Conservation (phyloP, 2,797 vertebrate species). For the Ctenosaura bakeri region DNA sequence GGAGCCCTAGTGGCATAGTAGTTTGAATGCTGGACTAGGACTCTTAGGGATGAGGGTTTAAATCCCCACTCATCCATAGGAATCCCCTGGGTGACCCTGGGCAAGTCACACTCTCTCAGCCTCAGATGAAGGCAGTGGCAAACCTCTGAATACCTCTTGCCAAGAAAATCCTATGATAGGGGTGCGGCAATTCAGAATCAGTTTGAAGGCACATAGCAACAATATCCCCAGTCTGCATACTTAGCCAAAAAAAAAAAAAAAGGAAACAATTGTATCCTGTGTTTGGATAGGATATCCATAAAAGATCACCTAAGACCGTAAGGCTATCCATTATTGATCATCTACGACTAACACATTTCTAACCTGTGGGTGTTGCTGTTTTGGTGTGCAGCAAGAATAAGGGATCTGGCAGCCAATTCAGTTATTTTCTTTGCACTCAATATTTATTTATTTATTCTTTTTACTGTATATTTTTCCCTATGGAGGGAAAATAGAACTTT, state of each 20-base stretch:
- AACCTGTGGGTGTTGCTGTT: slow-evolving; percentile 37
- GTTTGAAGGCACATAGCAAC: too few species aligned
- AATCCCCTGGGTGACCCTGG: too few species aligned
- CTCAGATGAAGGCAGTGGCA: not conserved
- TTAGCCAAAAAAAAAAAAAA: not conserved
- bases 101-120: too few species aligned
- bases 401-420: slow-evolving; percentile 58
- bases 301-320: not conserved
- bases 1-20: not conserved
- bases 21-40: too few species aligned
- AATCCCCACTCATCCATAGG: too few species aligned
- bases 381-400: slow-evolving; percentile 45
- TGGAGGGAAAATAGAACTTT: not conserved
- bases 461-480: not conserved
- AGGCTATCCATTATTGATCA: not conserved
- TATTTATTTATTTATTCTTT: not conserved
- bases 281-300: not conserved
- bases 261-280: not conserved
- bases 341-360: slow-evolving; percentile 14
- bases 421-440: slow-evolving; percentile 33
- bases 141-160: not conserved
- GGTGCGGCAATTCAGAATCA: not conserved
- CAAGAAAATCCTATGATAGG: not conserved
- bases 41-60: too few species aligned
- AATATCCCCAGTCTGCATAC: too few species aligned